Evolutionary conservation across 1,140 invertebrate species (phyloP).

Genomic region (Holcopasites calliopsidis): DNA sequence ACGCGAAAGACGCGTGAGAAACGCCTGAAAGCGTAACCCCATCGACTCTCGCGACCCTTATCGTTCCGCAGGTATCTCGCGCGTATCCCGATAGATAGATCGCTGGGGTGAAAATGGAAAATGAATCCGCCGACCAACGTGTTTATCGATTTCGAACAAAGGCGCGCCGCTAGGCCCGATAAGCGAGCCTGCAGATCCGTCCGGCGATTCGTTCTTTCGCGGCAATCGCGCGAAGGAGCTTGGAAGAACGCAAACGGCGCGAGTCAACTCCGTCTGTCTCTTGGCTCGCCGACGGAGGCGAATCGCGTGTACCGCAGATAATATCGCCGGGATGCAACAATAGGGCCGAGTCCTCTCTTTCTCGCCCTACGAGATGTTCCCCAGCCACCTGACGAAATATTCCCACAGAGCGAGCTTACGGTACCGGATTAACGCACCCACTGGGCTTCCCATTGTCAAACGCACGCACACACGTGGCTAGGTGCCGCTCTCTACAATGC

Average conservation of each 20-base stretch:
- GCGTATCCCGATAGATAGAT: neutral
- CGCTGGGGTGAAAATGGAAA: constrained; percentile 38
- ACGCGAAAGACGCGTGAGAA: constrained; percentile 28
- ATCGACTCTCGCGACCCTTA: constrained; percentile 7
- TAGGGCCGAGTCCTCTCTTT: constrained; percentile 48
- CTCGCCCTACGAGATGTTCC: no score
- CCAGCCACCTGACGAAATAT: constrained; percentile 55
- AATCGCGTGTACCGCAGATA: constrained; percentile 64
- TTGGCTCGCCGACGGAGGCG: constrained; percentile 59
- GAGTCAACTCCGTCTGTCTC: constrained; percentile 47
- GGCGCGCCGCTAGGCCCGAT: constrained; percentile 50
- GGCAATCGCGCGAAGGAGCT: constrained; percentile 59
- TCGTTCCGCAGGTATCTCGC: constrained; percentile 14
- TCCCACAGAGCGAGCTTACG: constrained; percentile 62
- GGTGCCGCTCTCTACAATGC: constrained; percentile 54
- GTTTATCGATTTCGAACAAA: constrained; percentile 61
- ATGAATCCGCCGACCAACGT: constrained; percentile 39
- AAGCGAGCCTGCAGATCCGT: constrained; percentile 54
- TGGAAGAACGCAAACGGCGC: constrained; percentile 23
- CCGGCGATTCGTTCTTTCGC: constrained; percentile 47
- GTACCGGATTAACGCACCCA: constrained; percentile 60
- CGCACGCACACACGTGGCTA: constrained; percentile 28
- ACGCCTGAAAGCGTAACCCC: constrained; percentile 14
- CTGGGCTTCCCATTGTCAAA: constrained; percentile 67
- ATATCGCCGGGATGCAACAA: constrained; percentile 62